Base-by-base conservation (phyloP, 2,113 vertebrate species). In the Corythornis cristatus region DNA sequence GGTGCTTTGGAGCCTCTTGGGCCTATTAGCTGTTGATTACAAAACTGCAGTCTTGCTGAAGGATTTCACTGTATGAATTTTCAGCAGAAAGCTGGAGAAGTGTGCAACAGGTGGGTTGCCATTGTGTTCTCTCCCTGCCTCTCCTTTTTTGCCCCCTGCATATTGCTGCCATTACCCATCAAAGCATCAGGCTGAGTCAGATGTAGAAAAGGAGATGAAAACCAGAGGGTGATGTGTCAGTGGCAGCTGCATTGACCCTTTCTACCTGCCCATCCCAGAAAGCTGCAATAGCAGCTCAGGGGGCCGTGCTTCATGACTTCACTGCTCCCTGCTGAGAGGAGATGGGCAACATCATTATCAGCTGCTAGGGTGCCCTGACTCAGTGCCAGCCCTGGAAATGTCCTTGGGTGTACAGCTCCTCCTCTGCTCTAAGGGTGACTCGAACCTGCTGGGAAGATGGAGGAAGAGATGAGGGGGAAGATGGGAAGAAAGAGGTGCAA, bases 161-260 rank as follows among this genome's bases (percentile, higher is more conserved):
- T 87, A 9, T 82, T 46, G 67, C 85, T 93, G 76, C 77, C 50
- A 11, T 92, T 90, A 73, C 71, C 74, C 89, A 71, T 91, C 80
- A 96, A 92, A 93, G 86, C 72, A 16, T 66, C 51, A 4, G 75
- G 37, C 50, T 92, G 83, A 95, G 56, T 93, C 92, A 91, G 87
- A 86, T 9, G 48, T 40, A 50, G 78, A 66, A 83, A 95, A 74
- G 22, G 43, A 92, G 62, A 85, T 50, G 54, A 85, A 80, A 87
- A 84, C 58, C 1, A 0, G n/a, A 40, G 66, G 22, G 62, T 85
- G 91, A 86, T 88, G 58, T 57, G 40, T 79, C 15, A 2, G 65
- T 79, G 76, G 42, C 62, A 88, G 83, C 42, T 13, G 5, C 51
- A 81, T 70, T 42, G 33, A 78, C 70, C 73, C 53, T 20, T 89